A percentile compares a stretch with the other conserved stretches of the same genome.
Evolutionary conservation across 2,797 vertebrate species (phyloP).

Genomic region (Microctenopoma stevenorrisi): DNA sequence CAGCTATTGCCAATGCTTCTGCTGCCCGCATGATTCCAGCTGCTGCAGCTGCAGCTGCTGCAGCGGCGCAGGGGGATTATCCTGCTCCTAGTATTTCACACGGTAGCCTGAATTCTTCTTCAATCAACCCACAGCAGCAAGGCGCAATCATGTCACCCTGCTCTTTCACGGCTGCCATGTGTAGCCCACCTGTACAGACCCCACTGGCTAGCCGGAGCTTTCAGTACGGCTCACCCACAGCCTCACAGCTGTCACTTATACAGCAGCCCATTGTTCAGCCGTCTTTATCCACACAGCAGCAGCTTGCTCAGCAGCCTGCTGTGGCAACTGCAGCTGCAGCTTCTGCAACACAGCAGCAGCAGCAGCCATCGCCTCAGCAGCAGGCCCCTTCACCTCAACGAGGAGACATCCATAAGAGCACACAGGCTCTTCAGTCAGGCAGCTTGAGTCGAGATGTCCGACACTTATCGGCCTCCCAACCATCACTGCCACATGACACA

Average conservation of each 20-base stretch:
- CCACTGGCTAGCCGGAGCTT: conserved; percentile 93
- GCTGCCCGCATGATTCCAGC: conserved; percentile 87
- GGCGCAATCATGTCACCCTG: conserved; percentile 91
- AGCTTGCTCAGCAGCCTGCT: conserved; percentile 63
- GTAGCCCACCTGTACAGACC: conserved; percentile 93
- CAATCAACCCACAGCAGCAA: conserved; percentile 86
- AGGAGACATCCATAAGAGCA: conserved; percentile 91
- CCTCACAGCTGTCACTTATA: conserved; percentile 94
- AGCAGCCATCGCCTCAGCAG: conserved; percentile 74
- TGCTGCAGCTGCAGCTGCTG: conserved; percentile 76
- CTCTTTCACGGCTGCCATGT: conserved; percentile 91
- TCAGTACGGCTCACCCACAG: conserved; percentile 93
- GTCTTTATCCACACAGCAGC: conserved; percentile 62
- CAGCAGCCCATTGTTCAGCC: conserved; percentile 82
- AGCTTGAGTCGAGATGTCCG: conserved; percentile 93
- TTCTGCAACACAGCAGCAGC: conserved; percentile 60
- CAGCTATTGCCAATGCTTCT: conserved; percentile 85
- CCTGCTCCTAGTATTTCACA: conserved; percentile 86
- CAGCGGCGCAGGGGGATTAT: conserved; percentile 86
- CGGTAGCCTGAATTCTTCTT: conserved; percentile 88
- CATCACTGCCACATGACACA: conserved; percentile 95
- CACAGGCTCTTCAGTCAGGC: conserved; percentile 92
- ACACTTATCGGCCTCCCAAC: conserved; percentile 96
- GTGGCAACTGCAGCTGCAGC: conserved; percentile 50
- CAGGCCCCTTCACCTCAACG: conserved; percentile 88